These are phyloP conservation scores for Drosophila ustulata DNA, from an alignment of 2,888 invertebrate genomes.

Conservation along the genomic window DNA sequence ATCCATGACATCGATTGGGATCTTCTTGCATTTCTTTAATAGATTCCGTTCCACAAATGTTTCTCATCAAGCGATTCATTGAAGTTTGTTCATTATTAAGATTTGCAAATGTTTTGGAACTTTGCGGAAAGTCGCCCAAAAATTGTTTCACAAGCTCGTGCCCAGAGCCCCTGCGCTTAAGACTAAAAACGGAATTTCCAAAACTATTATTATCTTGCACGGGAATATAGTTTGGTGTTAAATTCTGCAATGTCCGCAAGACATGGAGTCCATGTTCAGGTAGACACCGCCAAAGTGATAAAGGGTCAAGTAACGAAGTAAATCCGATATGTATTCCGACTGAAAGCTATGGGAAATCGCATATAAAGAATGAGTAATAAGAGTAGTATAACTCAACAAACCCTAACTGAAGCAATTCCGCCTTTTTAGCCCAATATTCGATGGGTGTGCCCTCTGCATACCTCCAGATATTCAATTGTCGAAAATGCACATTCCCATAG, in stretches of 20 bases:
- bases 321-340: background rate
- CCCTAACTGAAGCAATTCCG: background rate
- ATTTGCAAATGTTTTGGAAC: background rate
- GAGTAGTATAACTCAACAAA: background rate
- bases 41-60: background rate
- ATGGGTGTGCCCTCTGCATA: slow-evolving; percentile 1
- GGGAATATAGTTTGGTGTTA: background rate
- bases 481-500: slow-evolving; percentile 15
- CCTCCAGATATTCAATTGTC: slow-evolving; percentile 3
- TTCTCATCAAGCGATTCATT: background rate
- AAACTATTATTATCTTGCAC: background rate
- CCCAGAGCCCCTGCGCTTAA: background rate
- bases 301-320: background rate
- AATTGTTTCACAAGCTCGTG: background rate
- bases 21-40: background rate
- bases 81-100: background rate
- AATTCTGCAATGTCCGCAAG: background rate
- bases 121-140: background rate
- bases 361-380: background rate
- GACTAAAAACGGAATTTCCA: background rate
- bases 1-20: background rate
- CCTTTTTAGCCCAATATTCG: slow-evolving; percentile 9
- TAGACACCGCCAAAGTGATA: background rate
- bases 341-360: background rate
- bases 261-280: background rate